Conservation (phyloP, 2,888 invertebrate species). For the Antheraea yamamai region DNA sequence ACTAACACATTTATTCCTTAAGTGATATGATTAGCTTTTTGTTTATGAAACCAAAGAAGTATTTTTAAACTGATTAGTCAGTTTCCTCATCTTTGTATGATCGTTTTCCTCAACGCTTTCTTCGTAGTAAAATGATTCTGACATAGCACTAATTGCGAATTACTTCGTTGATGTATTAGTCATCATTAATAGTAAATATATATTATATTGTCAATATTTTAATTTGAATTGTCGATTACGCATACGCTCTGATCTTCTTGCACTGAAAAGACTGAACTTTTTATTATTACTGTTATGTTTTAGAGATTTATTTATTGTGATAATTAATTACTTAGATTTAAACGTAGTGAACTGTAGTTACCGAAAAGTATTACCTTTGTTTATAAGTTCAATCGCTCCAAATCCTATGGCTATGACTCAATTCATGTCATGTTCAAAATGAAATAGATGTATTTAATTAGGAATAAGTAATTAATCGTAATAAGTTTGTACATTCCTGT, state of each 20-base stretch:
- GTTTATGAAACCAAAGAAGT: constrained; percentile 52
- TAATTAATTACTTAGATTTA: constrained; percentile 58
- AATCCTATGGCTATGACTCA: constrained; percentile 69
- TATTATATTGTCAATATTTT: not conserved
- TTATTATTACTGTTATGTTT: constrained; percentile 73
- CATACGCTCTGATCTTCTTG: constrained; percentile 47
- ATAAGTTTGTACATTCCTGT: constrained; percentile 52
- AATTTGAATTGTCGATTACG: constrained; percentile 28
- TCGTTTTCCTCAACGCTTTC: constrained; percentile 30
- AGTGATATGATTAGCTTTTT: constrained; percentile 43
- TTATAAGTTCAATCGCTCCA: constrained; percentile 60
- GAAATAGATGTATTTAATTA: constrained; percentile 17
- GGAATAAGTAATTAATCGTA: constrained; percentile 14
- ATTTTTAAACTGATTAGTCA: constrained; percentile 51
- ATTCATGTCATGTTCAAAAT: constrained; percentile 40
- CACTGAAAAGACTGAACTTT: constrained; percentile 72
- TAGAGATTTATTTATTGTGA: constrained; percentile 78
- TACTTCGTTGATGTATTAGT: not conserved
- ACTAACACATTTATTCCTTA: not conserved
- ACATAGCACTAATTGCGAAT: constrained; percentile 17
- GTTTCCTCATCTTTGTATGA: constrained; percentile 33
- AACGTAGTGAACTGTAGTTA: constrained; percentile 75
- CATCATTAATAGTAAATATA: not conserved
- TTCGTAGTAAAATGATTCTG: constrained; percentile 17
- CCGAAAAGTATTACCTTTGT: constrained; percentile 78